A percentile compares a stretch with the other conserved stretches of the same genome.
phyloP scores from a whole-genome alignment of 2,113 vertebrate genomes.

The Podilymbus podiceps region DNA sequence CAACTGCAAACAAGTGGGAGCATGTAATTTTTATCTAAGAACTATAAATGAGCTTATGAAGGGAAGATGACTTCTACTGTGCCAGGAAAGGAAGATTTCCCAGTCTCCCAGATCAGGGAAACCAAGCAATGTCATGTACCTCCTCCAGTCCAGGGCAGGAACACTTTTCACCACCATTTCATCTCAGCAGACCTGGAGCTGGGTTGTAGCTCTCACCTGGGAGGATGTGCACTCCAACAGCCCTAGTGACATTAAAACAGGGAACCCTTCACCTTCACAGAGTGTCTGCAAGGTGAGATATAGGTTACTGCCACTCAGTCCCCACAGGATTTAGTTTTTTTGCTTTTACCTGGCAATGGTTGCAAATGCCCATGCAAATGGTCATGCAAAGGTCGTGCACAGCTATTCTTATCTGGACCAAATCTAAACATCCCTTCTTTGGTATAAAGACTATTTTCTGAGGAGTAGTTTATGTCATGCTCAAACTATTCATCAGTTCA shows the following conservation, averaged over 20 bases:
- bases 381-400: not conserved
- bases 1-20: not conserved
- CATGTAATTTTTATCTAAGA: not conserved
- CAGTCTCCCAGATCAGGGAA: not conserved
- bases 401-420: slow-evolving; percentile 1
- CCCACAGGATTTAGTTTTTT: not conserved
- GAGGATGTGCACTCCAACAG: not conserved
- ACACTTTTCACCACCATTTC: not conserved
- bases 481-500: not conserved
- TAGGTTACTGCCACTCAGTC: not conserved
- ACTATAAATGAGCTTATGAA: not conserved
- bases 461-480: not conserved
- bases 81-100: not conserved
- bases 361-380: not conserved
- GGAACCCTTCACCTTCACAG: not conserved
- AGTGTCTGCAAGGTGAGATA: not conserved
- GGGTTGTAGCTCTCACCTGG: not conserved
- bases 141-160: not conserved
- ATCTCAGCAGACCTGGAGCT: not conserved
- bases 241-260: not conserved
- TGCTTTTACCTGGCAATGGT: not conserved
- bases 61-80: not conserved
- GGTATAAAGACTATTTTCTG: not conserved
- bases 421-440: not conserved
- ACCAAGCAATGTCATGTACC: not conserved